phyloP scores from a whole-genome alignment of 1,140 invertebrate genomes.

The Subanguina moxae region DNA sequence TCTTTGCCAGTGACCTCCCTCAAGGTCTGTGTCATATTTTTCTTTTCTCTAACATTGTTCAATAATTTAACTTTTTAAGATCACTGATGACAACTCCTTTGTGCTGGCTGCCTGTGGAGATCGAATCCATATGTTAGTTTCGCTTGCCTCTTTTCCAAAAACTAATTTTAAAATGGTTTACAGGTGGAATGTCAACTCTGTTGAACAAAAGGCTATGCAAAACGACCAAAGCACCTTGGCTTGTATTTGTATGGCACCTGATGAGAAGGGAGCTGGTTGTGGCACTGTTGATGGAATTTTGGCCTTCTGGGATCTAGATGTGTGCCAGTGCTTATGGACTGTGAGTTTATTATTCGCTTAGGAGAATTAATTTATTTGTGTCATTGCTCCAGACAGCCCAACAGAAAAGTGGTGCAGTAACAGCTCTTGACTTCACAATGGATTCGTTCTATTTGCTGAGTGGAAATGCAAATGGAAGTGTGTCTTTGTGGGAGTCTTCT shows the following conservation, averaged over 20 bases:
- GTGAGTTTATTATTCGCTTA: conserved; percentile 19
- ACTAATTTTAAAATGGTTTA: not conserved
- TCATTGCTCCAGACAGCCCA: conserved; percentile 34
- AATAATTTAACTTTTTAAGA: conserved; percentile 25
- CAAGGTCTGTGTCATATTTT: conserved; percentile 16
- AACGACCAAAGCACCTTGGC: conserved; percentile 22
- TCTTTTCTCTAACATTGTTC: too few relatives aligned
- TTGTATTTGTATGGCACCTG: conserved; percentile 34
- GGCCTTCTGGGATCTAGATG: conserved; percentile 47
- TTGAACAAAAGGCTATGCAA: conserved; percentile 32
- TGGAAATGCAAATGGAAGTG: conserved; percentile 33
- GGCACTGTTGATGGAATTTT: conserved; percentile 43
- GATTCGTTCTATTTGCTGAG: conserved; percentile 43
- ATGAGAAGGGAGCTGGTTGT: conserved; percentile 43
- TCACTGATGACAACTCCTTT: conserved; percentile 47
- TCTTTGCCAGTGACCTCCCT: conserved; percentile 26
- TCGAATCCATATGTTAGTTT: conserved; percentile 14
- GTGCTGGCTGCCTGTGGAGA: conserved; percentile 47
- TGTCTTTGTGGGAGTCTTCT: conserved; percentile 42
- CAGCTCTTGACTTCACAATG: conserved; percentile 38
- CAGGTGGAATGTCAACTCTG: conserved; percentile 41
- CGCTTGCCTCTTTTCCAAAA: not conserved
- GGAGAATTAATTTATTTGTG: too few relatives aligned
- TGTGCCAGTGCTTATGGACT: conserved; percentile 43
- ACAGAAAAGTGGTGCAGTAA: conserved; percentile 44